Percentiles rank a stretch among this genome's conserved stretches.
Conservation (phyloP, 2,888 invertebrate species). For the Coleophora deauratella region DNA sequence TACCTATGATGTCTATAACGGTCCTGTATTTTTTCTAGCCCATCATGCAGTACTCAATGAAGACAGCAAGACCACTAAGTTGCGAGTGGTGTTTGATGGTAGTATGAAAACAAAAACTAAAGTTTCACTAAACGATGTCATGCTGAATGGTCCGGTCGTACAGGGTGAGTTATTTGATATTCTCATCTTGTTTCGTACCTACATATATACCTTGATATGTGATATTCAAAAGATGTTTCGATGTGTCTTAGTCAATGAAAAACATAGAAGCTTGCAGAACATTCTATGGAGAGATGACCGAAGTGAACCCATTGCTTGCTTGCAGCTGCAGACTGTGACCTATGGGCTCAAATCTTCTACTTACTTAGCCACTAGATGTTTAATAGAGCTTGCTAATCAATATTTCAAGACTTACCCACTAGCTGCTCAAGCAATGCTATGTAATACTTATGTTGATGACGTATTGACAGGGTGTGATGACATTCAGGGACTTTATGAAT, state of each 20-base stretch:
- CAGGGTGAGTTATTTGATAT: conserved; percentile 1
- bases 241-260: background rate
- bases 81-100: conserved; percentile 1
- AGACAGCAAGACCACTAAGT: background rate
- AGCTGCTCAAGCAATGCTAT: background rate
- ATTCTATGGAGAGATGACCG: conserved; percentile 3
- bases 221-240: background rate
- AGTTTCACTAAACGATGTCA: background rate
- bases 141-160: conserved; percentile 1
- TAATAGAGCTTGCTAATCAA: conserved; percentile 9
- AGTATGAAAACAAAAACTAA: background rate
- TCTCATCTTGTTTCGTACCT: background rate
- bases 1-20: conserved; percentile 5
- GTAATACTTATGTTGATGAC: conserved; percentile 3
- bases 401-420: background rate
- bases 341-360: conserved; percentile 6
- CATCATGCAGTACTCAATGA: conserved; percentile 2
- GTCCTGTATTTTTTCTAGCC: conserved; percentile 1
- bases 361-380: conserved; percentile 11
- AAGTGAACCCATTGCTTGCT: background rate
- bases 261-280: conserved; percentile 1
- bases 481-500: background rate
- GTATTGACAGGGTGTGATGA: background rate
- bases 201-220: background rate
- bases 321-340: conserved; percentile 2